phyloP scores from a whole-genome alignment of 64 coral and sea anemone genomes.

The Acropora yongei region DNA sequence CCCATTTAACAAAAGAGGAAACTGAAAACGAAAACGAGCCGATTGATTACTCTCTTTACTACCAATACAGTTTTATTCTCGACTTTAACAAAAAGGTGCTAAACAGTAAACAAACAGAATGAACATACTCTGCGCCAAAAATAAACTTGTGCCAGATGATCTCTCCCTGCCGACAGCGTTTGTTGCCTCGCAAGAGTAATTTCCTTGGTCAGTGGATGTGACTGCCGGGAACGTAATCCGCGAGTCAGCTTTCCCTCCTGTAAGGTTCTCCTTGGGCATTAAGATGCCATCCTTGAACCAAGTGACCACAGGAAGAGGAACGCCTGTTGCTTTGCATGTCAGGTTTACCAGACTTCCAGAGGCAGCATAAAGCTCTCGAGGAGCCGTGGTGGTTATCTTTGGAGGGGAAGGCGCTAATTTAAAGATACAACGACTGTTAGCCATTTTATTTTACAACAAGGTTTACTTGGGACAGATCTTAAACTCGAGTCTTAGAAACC shows the following conservation, averaged over 20 bases:
- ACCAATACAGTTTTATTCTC: too few species aligned
- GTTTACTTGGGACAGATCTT: too few species aligned
- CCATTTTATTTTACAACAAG: too few species aligned
- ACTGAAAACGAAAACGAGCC: too few species aligned
- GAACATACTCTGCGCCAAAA: background rate
- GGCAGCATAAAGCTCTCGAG: background rate
- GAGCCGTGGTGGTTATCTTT: background rate
- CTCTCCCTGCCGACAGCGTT: background rate
- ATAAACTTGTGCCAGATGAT: background rate
- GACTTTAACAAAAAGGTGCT: too few species aligned
- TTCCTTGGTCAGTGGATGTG: background rate
- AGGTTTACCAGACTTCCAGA: background rate
- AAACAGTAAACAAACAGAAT: background rate
- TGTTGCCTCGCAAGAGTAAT: slow-evolving; percentile 32
- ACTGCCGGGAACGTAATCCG: background rate
- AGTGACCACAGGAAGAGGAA: background rate
- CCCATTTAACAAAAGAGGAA: too few species aligned
- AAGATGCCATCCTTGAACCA: slow-evolving; percentile 23
- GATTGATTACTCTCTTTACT: too few species aligned
- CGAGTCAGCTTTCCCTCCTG: background rate
- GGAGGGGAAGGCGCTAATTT: background rate
- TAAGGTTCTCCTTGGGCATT: background rate
- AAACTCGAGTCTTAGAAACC: too few species aligned
- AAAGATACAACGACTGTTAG: background rate
- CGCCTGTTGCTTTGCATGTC: background rate